phyloP scores from a whole-genome alignment of 1,140 invertebrate genomes.

The Mycetomoellerius zeteki region DNA sequence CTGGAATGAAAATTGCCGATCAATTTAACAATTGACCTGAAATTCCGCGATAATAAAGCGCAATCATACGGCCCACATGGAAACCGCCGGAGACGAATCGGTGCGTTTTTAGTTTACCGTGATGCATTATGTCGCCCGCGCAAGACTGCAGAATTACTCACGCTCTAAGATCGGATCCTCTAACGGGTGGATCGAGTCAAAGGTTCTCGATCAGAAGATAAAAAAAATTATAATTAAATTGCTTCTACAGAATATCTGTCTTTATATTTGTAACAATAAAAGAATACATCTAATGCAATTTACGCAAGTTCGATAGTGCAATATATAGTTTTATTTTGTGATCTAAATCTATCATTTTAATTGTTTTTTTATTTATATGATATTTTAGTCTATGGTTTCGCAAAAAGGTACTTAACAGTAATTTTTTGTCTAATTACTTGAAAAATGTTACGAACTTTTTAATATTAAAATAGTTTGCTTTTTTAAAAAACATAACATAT shows the following conservation, averaged over 20 bases:
- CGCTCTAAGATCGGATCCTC: slow-evolving; percentile 40
- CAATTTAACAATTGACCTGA: slow-evolving; percentile 85
- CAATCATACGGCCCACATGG: slow-evolving; percentile 80
- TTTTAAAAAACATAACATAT: not conserved
- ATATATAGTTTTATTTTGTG: not conserved
- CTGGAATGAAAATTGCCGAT: slow-evolving; percentile 85
- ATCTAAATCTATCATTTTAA: not conserved
- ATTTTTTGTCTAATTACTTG: not conserved
- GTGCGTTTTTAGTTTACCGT: slow-evolving; percentile 76
- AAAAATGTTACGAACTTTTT: not conserved
- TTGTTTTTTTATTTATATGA: not conserved
- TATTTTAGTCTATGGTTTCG: not conserved
- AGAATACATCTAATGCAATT: not conserved
- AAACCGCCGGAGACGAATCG: slow-evolving; percentile 63
- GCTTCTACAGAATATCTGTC: not conserved
- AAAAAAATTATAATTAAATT: not conserved
- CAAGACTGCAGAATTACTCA: slow-evolving; percentile 64
- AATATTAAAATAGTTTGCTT: not conserved
- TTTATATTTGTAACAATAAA: not conserved
- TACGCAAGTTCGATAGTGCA: not conserved
- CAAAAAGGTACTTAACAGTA: not conserved
- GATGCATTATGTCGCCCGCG: slow-evolving; percentile 56
- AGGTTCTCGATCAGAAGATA: not conserved
- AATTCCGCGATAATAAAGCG: slow-evolving; percentile 83
- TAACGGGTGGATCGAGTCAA: slow-evolving; percentile 65